A percentile compares a stretch with the other conserved stretches of the same genome.
Conservation (phyloP, 2,797 vertebrate species). For the Somateria mollissima region DNA sequence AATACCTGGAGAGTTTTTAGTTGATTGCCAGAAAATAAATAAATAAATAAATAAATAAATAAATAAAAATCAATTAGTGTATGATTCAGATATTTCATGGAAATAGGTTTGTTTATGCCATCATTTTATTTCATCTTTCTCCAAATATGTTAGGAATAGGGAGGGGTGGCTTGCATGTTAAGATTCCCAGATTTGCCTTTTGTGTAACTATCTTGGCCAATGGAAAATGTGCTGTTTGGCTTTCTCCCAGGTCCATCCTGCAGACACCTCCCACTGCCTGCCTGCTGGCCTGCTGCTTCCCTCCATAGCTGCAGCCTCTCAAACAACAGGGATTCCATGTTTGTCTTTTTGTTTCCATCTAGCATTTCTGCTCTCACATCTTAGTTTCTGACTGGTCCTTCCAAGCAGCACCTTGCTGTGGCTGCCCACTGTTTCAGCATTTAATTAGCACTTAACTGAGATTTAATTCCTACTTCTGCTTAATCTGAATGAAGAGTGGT, state of each 20-base stretch:
- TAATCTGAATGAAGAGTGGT: neutral
- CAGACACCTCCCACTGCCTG: rapidly evolving
- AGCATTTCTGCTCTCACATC: neutral
- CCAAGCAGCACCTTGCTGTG: neutral
- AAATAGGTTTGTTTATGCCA: neutral
- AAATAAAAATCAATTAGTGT: neutral
- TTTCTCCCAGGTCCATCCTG: neutral
- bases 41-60: too few relatives aligned
- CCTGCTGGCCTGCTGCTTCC: neutral
- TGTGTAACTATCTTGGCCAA: neutral
- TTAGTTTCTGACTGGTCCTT: neutral
- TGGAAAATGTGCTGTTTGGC: neutral
- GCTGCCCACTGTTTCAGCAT: neutral
- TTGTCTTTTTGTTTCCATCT: neutral
- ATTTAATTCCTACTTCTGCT: conserved; percentile 14
- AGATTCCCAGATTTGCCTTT: neutral
- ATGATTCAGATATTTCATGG: neutral
- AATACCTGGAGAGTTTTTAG: neutral
- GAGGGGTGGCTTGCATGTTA: neutral
- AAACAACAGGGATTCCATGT: rapidly evolving
- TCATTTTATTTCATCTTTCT: neutral
- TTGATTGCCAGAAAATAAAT: neutral
- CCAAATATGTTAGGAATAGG: neutral
- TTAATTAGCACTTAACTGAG: conserved; percentile 32
- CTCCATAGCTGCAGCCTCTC: neutral